Percentiles rank a stretch among this genome's conserved stretches.
These are phyloP conservation scores for Lycaon pictus DNA, from an alignment of 2,113 vertebrate species.

Conservation along the genomic window DNA sequence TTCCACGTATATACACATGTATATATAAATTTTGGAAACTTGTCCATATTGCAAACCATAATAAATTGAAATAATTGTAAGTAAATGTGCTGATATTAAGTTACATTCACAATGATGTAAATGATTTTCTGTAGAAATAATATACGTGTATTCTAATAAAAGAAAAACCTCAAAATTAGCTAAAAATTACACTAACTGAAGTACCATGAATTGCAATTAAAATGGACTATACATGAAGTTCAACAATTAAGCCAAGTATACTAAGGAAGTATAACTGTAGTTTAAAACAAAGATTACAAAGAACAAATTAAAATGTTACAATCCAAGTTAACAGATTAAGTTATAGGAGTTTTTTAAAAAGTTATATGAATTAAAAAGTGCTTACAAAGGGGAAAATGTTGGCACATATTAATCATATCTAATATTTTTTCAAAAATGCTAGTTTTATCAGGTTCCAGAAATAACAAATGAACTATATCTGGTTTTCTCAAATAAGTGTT, in stretches of 20 bases:
- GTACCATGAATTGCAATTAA: conserved; percentile 9
- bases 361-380: not conserved
- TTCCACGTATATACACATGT: not conserved
- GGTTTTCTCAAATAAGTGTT: not conserved
- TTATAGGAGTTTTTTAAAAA: not conserved
- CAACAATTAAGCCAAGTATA: conserved; percentile 7
- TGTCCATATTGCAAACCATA: not conserved
- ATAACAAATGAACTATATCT: conserved; percentile 4
- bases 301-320: conserved; percentile 18
- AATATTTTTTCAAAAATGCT: conserved; percentile 5
- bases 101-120: conserved; percentile 8
- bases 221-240: not conserved
- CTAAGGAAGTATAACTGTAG: not conserved
- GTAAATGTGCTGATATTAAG: not conserved
- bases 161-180: not conserved
- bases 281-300: conserved; percentile 45
- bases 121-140: not conserved
- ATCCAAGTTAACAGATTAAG: not conserved
- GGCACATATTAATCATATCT: not conserved
- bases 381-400: not conserved
- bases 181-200: conserved; percentile 46
- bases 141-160: not conserved
- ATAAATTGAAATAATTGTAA: conserved; percentile 40
- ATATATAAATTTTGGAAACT: not conserved
- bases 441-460: conserved; percentile 19